Conservation (phyloP, 1,140 invertebrate species). For the Centruroides sculpturatus region DNA sequence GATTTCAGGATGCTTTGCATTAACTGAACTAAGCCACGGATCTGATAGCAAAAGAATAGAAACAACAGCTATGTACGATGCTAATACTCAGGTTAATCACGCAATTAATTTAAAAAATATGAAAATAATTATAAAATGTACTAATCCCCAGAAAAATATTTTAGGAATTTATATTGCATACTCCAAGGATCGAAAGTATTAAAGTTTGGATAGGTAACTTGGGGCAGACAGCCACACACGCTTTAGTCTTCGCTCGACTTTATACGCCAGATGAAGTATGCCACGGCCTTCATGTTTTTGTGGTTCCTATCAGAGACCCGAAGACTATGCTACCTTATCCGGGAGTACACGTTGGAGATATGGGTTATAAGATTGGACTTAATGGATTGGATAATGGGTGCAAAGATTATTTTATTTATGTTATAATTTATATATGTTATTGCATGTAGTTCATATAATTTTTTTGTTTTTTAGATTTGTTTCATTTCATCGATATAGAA, state of each 20-base stretch:
- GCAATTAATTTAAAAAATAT: no score
- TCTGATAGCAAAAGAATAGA: conserved; percentile 81
- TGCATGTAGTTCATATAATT: no score
- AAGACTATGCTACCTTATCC: conserved; percentile 53
- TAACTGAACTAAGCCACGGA: conserved; percentile 88
- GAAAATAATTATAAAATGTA: no score
- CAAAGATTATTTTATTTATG: background rate
- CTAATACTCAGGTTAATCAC: conserved; percentile 32
- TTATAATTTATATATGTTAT: no score
- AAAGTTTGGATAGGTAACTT: conserved; percentile 90
- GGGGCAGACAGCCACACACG: conserved; percentile 71
- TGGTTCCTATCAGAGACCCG: conserved; percentile 66
- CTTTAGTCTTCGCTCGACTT: conserved; percentile 75
- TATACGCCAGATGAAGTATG: conserved; percentile 58
- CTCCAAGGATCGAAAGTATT: conserved; percentile 81
- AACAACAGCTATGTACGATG: conserved; percentile 78
- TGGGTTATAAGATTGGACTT: conserved; percentile 72
- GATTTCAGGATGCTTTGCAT: conserved; percentile 63
- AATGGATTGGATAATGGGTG: conserved; percentile 82
- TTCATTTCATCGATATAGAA: conserved; percentile 67
- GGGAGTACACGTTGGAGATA: conserved; percentile 63
- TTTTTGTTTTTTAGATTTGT: conserved; percentile 38
- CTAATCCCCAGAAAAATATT: background rate
- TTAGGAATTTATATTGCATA: conserved; percentile 71
- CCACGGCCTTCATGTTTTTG: conserved; percentile 71